These are phyloP conservation scores for Oreortyx pictus DNA, from an alignment of 2,797 vertebrate genomes.

Conservation along the genomic window DNA sequence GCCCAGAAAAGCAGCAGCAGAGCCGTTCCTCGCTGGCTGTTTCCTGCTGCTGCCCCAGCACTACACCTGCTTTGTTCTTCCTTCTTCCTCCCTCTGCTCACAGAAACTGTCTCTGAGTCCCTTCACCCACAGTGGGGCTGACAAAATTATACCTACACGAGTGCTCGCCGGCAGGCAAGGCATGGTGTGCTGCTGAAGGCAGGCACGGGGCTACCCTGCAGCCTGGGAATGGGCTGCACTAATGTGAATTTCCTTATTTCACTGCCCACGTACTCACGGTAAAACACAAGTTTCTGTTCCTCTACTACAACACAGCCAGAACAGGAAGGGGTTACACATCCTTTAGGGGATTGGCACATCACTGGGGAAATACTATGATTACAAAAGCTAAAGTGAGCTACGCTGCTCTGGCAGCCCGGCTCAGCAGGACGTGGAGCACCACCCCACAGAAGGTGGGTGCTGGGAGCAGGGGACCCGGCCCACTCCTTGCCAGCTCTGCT, in stretches of 20 bases:
- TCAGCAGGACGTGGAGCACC: no score
- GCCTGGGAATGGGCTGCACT: neutral
- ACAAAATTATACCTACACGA: neutral
- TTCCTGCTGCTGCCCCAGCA: rapidly evolving
- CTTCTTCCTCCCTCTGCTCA: neutral
- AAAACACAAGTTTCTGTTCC: neutral
- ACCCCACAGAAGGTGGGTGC: neutral
- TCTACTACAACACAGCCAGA: neutral
- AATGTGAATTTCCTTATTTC: neutral
- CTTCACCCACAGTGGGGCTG: neutral
- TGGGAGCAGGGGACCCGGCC: neutral
- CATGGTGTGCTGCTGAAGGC: neutral
- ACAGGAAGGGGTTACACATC: neutral
- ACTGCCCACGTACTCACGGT: neutral
- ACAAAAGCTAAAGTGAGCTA: neutral
- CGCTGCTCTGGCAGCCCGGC: no score
- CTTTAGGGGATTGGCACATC: neutral
- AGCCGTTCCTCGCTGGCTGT: neutral
- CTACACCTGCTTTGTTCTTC: neutral
- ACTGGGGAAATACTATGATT: neutral
- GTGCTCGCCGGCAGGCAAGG: neutral
- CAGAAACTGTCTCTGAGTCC: neutral
- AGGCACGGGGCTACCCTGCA: neutral
- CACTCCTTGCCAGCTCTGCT: neutral
- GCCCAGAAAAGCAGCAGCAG: rapidly evolving